Percentiles rank a stretch among this genome's conserved stretches.
Evolutionary conservation across 2,797 vertebrate genomes (phyloP).

Genomic region (Taenioides sp.): DNA sequence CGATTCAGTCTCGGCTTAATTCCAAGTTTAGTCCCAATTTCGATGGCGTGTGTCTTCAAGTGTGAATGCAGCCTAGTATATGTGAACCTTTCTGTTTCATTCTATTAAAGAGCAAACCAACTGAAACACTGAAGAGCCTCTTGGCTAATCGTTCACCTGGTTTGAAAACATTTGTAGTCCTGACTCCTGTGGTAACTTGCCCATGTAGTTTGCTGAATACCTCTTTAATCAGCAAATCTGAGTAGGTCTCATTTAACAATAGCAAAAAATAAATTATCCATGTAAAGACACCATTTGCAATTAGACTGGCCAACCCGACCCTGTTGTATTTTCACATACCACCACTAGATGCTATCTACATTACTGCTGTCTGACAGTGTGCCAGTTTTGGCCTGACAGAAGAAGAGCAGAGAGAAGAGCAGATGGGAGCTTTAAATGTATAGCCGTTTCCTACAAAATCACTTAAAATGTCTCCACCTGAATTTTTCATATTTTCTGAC

Average conservation of each 20-base stretch:
- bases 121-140: neutral
- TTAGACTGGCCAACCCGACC: too few relatives aligned
- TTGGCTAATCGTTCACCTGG: neutral
- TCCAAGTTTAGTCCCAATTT: neutral
- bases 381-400: too few relatives aligned
- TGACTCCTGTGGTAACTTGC: neutral
- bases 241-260: neutral
- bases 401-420: too few relatives aligned
- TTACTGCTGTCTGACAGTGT: too few relatives aligned
- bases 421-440: too few relatives aligned
- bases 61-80: neutral
- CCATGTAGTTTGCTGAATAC: neutral
- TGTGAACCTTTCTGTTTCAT: too few relatives aligned
- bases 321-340: too few relatives aligned
- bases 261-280: neutral
- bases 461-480: neutral
- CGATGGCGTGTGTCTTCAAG: neutral
- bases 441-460: too few relatives aligned
- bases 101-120: too few relatives aligned
- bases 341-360: too few relatives aligned
- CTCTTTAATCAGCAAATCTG: neutral
- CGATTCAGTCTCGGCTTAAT: too few relatives aligned
- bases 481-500: neutral
- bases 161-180: neutral
- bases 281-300: neutral